phyloP scores from a whole-genome alignment of 2,113 vertebrate genomes.

The Bos indicus region DNA sequence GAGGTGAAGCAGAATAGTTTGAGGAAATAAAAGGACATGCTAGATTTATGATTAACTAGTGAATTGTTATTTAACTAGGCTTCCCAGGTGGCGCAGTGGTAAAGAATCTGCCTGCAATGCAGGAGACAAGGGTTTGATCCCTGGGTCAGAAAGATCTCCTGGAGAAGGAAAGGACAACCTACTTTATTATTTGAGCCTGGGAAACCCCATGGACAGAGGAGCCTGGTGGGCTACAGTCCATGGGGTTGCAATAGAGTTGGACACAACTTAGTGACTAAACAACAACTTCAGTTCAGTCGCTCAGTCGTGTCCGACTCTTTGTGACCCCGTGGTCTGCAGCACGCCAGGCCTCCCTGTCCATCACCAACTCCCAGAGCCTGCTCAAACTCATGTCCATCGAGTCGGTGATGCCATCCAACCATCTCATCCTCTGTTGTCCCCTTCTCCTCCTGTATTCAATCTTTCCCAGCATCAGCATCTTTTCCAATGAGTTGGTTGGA shows the following conservation, averaged over 20 bases:
- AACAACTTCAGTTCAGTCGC: neutral
- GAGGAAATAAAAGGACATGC: neutral
- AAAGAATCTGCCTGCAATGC: neutral
- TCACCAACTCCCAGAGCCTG: neutral
- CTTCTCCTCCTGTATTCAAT: neutral
- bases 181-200: neutral
- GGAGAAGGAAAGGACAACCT: neutral
- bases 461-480: neutral
- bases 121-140: neutral
- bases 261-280: neutral
- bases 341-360: neutral
- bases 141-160: neutral
- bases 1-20: neutral
- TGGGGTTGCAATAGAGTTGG: neutral
- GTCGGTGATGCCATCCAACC: neutral
- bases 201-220: neutral
- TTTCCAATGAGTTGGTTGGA: neutral
- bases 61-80: neutral
- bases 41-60: neutral
- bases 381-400: neutral
- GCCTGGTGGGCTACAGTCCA: neutral
- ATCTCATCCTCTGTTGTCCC: neutral
- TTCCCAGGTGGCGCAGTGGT: neutral
- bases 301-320: neutral
- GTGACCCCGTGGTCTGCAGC: rapidly evolving